Evolutionary conservation across 1,140 invertebrate genomes (phyloP), one percentile per base, ranked within the genome.

Genomic region (Pogonomyrmex californicus): DNA sequence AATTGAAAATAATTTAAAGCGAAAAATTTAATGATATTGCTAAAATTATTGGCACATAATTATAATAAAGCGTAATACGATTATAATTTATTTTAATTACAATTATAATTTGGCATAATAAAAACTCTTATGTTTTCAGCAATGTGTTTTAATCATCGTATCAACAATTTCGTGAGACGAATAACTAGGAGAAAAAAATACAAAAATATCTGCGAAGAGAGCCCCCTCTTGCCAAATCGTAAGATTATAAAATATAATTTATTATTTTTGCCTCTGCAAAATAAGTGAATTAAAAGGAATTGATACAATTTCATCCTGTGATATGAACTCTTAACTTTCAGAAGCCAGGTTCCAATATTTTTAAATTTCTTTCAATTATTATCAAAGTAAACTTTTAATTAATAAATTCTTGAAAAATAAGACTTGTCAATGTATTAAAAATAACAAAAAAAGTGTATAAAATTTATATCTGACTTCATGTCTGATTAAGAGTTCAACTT

Each of bases 101-200:
- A n/a, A n/a, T n/a, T n/a, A n/a, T n/a, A n/a, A n/a, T n/a, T n/a
- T n/a, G n/a, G n/a, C n/a, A n/a, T n/a, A n/a, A n/a, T n/a, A n/a
- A 12, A n/a, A 6, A 47, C 23, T 9, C 0, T 58, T 54, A 6
- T 58, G 4, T 14, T 95, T 94, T 49, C 88, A 95, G 95, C 92
- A 1, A 95, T 95, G 95, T 94, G 90, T 75, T 95, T 94, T 89
- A 95, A 95, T 77, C 86, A 81, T 4, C 88, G 86, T n/a, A 95
- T 95, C 71, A 93, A 85, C 36, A 75, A 76, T 5, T 94, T 92
- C 58, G 58, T 94, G 71, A 91, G 88, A 63, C 75, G 91, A n/a
- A 56, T 81, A 62, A 89, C 91, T 1, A 93, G 82, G 41, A 92
- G 87, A 38, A 88, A 89, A 41, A 91, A 90, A 44, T 95, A 94